Evolutionary conservation across 2,888 invertebrate genomes (phyloP), one percentile per base, ranked within the genome.

Genomic region (Drosophila algonquin): DNA sequence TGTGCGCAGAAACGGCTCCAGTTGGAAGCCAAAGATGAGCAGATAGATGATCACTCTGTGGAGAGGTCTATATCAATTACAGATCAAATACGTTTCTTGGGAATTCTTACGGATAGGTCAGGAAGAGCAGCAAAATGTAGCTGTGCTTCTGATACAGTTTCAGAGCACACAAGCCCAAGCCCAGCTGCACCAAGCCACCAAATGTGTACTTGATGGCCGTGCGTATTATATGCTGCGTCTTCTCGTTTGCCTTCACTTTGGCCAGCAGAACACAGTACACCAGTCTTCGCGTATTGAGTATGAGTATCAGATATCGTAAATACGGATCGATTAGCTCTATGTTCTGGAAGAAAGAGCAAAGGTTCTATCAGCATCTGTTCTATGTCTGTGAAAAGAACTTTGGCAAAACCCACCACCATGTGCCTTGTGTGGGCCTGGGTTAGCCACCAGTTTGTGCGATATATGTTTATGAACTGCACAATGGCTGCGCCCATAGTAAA

Each of bases 381-480:
- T 6, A 4, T 0, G 14, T 9, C 1, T 6, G 12, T 14, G 21
- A 21, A 3, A 21, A 0, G 2, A 10, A 9, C 6, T 1, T 2
- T 10, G 6, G 14, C 40, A 14, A 40, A 24, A 77, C 94, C 93
- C 93, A 98, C 98, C 95, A 99, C 94, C 69, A 97, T 96, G 90
- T 97, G 96, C 87, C 95, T 95, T 69, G 96, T 96, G 90, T 97
- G 96, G 0, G 98, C 98, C 90, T 98, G 96, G 1, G 98, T 98
- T 59, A 99, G 92, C 99, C 99, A 99, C 98, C 98, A 99, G 14
- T 97, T 96, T 2, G 98, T 98, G 80, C 98, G 95, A 90, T 99
- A 99, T 45, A 99, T 94, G 93, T 99, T 98, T 48, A 99, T 93
- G 90, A 98, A 97, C 93, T 99, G 99, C 63, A 98, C 93, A 61